Conservation (phyloP, 2,797 vertebrate species). For the Echiichthys vipera region DNA sequence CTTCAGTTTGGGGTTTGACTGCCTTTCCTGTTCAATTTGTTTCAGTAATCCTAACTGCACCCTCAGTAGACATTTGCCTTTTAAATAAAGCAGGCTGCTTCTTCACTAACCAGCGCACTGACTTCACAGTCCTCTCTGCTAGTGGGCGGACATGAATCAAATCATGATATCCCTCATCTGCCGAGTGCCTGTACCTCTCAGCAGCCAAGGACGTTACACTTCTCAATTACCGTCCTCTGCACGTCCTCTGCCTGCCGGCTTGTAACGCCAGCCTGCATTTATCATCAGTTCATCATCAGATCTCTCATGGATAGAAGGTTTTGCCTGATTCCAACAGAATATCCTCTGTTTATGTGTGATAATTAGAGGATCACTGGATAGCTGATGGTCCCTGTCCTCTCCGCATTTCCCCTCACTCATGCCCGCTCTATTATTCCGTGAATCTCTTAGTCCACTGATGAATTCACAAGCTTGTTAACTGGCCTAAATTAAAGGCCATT, state of each 20-base stretch:
- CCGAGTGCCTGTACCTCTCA: constrained; percentile 42
- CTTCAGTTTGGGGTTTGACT: constrained; percentile 10
- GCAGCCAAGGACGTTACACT: constrained; percentile 55
- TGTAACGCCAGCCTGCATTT: constrained; percentile 29
- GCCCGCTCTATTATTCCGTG: constrained; percentile 5
- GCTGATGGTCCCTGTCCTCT: constrained; percentile 2
- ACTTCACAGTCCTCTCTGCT: constrained; percentile 46
- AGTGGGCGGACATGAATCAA: constrained; percentile 57
- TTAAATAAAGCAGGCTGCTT: constrained; percentile 45
- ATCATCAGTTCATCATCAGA: constrained; percentile 35
- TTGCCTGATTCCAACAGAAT: constrained; percentile 7
- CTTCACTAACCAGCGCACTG: constrained; percentile 42
- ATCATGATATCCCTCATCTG: constrained; percentile 66
- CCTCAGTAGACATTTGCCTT: constrained; percentile 35
- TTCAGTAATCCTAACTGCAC: constrained; percentile 9
- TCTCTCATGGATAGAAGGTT: constrained; percentile 27
- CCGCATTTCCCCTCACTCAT: neutral
- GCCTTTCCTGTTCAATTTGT: neutral
- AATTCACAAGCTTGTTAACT: constrained; percentile 70
- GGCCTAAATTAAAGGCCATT: constrained; percentile 76
- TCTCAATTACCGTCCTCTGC: constrained; percentile 40
- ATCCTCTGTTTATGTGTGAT: constrained; percentile 25
- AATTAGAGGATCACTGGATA: constrained; percentile 21
- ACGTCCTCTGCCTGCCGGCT: constrained; percentile 40
- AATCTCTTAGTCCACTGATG: constrained; percentile 15